Evolutionary conservation across 2,797 vertebrate species (phyloP), one percentile per base, ranked within the genome.

Genomic region (Brotula barbata): DNA sequence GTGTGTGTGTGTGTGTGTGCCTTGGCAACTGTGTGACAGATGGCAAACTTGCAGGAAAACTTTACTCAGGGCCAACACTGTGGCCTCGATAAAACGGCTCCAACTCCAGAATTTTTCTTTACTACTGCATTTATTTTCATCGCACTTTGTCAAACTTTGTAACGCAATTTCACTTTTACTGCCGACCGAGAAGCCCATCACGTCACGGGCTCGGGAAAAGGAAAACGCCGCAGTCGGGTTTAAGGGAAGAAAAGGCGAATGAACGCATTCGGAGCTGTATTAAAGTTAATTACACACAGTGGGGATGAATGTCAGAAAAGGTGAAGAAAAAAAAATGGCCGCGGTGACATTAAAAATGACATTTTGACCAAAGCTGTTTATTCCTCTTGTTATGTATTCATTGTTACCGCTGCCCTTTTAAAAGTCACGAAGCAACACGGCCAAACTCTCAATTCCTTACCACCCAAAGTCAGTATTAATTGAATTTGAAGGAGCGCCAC

Each of bases 401-500:
- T 46, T 59, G 71, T 77, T 58, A 19, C 54, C 0, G 58, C 43
- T 87, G 83, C 68, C 82, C 78, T 86, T 87, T 86, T 73, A 59
- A 75, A 49, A 70, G 41, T 25, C n/a, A 46, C 58, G 47, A 68
- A 78, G 79, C 40, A 71, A 67, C 42, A 46, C 19, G 48, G 14
- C 36, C 53, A 47, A 51, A 50, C 62, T 57, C 59, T n/a, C 67
- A 68, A 66, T 59, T n/a, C 68, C 71, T 73, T 58, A 58, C 68
- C 73, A 81, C 78, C 81, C 80, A 85, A 82, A 83, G 75, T 71
- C 64, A 56, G 65, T 47, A 77, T 83, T 89, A 83, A 88, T 85
- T 88, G 69, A 87, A 83, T 85, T 23, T 72, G 59, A 71, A 82
- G 72, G 82, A 84, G 84, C 82, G 83, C 81, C 85, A 73, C 72